Evolutionary conservation across 2,113 vertebrate species (phyloP).

Genomic region (Oxyruncus cristatus): DNA sequence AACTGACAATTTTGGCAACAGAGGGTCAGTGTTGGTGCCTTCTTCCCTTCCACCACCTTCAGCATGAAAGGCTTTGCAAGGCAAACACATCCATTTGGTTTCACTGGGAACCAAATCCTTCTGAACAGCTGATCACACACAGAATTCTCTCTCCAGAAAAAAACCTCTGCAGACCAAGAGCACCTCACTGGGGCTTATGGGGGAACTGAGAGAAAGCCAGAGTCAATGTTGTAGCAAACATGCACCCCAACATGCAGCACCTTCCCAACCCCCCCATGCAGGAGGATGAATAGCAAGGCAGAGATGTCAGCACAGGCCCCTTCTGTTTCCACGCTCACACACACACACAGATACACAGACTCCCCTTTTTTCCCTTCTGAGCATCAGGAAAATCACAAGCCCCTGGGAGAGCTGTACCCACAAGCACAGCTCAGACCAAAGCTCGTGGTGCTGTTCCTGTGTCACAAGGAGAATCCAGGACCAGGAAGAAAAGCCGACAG

Average conservation of each 20-base stretch:
- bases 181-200: background rate
- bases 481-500: background rate
- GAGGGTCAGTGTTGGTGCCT: background rate
- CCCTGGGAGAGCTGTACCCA: too few species aligned
- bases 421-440: background rate
- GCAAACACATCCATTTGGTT: background rate
- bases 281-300: rapidly evolving
- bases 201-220: background rate
- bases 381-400: background rate
- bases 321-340: background rate
- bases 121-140: background rate
- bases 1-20: background rate
- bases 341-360: background rate
- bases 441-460: background rate
- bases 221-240: background rate
- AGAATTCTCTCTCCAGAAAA: background rate
- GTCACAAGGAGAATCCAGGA: background rate
- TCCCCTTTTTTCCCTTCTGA: background rate
- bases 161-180: background rate
- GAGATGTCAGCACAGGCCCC: background rate
- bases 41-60: background rate
- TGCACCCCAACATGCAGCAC: background rate
- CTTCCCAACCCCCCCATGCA: background rate
- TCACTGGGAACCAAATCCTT: background rate
- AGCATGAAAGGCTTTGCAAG: background rate